Conservation (phyloP, 1,140 invertebrate species). For the Drosophila azteca region DNA sequence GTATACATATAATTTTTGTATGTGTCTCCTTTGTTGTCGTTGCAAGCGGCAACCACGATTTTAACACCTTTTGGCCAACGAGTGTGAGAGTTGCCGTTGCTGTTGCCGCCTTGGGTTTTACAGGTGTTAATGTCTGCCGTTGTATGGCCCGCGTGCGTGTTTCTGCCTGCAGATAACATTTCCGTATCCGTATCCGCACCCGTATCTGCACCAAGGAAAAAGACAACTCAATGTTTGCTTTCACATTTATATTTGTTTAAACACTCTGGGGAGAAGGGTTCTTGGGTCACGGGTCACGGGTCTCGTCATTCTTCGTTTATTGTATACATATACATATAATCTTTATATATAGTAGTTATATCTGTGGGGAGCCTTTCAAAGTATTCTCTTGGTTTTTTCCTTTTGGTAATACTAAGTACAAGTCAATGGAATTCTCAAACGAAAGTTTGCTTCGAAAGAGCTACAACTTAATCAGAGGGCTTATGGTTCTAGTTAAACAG, state of each 20-base stretch:
- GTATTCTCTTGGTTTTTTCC: constrained; percentile 8
- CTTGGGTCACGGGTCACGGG: background rate
- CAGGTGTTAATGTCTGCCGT: constrained; percentile 75
- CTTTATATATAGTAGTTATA: constrained; percentile 48
- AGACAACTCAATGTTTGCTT: constrained; percentile 45
- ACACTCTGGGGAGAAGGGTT: constrained; percentile 61
- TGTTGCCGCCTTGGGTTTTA: constrained; percentile 53
- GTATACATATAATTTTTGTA: constrained; percentile 39
- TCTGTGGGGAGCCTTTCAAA: background rate
- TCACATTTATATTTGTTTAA: constrained; percentile 78
- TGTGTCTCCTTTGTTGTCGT: constrained; percentile 43
- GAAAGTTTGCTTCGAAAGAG: constrained; percentile 8
- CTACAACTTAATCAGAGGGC: constrained; percentile 39
- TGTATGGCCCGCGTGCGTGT: constrained; percentile 61
- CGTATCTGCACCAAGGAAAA: no score
- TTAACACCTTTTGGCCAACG: constrained; percentile 56
- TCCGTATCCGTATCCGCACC: constrained; percentile 35
- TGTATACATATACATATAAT: constrained; percentile 45
- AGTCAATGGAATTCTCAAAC: constrained; percentile 6
- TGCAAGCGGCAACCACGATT: constrained; percentile 39
- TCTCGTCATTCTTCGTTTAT: constrained; percentile 39
- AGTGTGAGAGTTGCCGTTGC: background rate
- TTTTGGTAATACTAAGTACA: constrained; percentile 34
- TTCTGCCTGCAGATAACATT: constrained; percentile 57
- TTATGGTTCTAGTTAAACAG: constrained; percentile 45